A percentile compares a stretch with the other conserved stretches of the same genome.
phyloP scores from a whole-genome alignment of 37 sponge, comb jelly and placozoan genomes.

The Chondrilla cf. caribensis region DNA sequence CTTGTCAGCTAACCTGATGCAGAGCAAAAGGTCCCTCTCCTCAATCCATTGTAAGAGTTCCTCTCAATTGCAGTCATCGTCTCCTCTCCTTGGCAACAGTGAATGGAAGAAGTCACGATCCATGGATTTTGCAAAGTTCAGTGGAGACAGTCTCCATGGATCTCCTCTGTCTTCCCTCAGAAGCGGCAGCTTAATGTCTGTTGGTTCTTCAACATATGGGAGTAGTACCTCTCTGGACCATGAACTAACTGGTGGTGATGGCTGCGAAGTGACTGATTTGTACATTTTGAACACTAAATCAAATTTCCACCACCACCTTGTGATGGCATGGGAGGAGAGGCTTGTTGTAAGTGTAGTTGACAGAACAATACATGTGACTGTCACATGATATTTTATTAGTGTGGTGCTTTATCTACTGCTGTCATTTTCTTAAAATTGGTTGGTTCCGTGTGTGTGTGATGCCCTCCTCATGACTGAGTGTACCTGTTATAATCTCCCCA shows the following conservation, averaged over 20 bases:
- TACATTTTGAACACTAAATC: constrained; percentile 45
- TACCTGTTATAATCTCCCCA: no score
- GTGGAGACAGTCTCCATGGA: not conserved
- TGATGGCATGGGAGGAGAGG: constrained; percentile 22
- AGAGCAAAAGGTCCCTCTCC: no score
- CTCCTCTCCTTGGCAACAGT: no score
- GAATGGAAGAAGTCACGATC: not conserved
- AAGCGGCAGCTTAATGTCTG: not conserved
- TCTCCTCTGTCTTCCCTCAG: not conserved
- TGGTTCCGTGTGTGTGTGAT: not conserved
- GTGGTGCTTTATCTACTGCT: not conserved
- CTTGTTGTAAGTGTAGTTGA: constrained; percentile 58
- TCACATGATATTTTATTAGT: not conserved
- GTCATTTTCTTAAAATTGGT: not conserved
- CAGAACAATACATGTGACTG: no score
- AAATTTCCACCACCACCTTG: constrained; percentile 42
- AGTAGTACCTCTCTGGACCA: no score
- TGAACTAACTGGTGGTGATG: not conserved
- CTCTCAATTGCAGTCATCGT: no score
- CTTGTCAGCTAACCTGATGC: no score
- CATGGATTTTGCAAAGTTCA: not conserved
- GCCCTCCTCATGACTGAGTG: not conserved
- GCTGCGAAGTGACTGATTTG: constrained; percentile 22
- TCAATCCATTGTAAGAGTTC: no score
- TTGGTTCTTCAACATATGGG: not conserved